Percentiles rank a stretch among this genome's conserved stretches.
phyloP scores from a whole-genome alignment of 2,888 invertebrate genomes.

The Lagria hirta region DNA sequence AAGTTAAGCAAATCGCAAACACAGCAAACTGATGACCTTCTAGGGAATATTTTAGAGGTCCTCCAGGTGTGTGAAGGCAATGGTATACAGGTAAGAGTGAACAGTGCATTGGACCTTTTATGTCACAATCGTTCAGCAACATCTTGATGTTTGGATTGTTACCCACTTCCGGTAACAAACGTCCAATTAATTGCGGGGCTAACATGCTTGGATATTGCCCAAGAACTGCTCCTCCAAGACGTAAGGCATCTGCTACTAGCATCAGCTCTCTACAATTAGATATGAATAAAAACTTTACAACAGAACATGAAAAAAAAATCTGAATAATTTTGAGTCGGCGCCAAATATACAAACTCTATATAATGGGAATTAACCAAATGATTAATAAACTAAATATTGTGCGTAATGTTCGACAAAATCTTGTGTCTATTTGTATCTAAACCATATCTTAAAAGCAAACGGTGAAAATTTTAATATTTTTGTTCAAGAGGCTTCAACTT shows the following conservation, averaged over 20 bases:
- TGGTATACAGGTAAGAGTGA: conserved; percentile 92
- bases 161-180: conserved; percentile 89
- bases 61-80: conserved; percentile 97
- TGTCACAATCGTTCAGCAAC: conserved; percentile 87
- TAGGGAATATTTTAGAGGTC: conserved; percentile 95
- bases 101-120: conserved; percentile 84
- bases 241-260: conserved; percentile 89
- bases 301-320: conserved; percentile 1
- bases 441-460: too few species aligned
- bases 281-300: conserved; percentile 31
- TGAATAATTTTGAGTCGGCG: too few species aligned
- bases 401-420: too few species aligned
- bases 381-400: too few species aligned
- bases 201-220: conserved; percentile 93
- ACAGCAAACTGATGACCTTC: conserved; percentile 99
- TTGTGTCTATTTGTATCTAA: too few species aligned
- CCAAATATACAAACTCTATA: too few species aligned
- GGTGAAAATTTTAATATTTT: too few species aligned
- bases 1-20: conserved; percentile 86
- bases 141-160: conserved; percentile 80
- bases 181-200: conserved; percentile 89
- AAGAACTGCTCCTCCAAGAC: conserved; percentile 92
- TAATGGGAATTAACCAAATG: too few species aligned
- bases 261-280: conserved; percentile 86
- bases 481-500: conserved; percentile 1